phyloP scores from a whole-genome alignment of 1,140 invertebrate species.

The Caenorhabditis brenneri region DNA sequence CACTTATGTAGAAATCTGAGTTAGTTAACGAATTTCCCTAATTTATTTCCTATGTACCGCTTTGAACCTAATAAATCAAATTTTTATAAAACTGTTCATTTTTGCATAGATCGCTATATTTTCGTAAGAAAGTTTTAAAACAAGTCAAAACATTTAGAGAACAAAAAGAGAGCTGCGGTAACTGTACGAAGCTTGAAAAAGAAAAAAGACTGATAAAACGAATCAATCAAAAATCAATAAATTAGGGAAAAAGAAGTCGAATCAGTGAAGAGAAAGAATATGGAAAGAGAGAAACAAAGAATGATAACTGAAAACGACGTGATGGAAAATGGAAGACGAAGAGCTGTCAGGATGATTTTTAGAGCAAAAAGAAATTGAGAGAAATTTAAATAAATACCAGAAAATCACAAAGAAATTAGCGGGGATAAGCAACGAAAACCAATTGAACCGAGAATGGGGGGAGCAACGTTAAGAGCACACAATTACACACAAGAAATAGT shows the following conservation, averaged over 20 bases:
- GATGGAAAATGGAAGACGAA: neutral
- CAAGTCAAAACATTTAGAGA: neutral
- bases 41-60: neutral
- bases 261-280: neutral
- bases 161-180: neutral
- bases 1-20: neutral
- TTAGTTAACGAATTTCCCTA: neutral
- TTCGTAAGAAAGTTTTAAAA: neutral
- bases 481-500: constrained; percentile 3
- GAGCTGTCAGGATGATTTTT: constrained; percentile 13
- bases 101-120: neutral
- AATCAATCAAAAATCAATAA: neutral
- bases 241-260: neutral
- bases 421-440: constrained; percentile 15
- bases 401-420: constrained; percentile 34
- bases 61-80: neutral
- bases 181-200: neutral
- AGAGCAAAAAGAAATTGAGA: neutral
- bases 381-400: constrained; percentile 14
- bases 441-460: constrained; percentile 2
- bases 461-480: constrained; percentile 22
- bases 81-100: neutral
- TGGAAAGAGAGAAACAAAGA: no score
- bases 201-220: neutral
- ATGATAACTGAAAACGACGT: constrained; percentile 36